Evolutionary conservation across 2,888 invertebrate species (phyloP), one percentile per base, ranked within the genome.

Genomic region (Deilephila elpenor): DNA sequence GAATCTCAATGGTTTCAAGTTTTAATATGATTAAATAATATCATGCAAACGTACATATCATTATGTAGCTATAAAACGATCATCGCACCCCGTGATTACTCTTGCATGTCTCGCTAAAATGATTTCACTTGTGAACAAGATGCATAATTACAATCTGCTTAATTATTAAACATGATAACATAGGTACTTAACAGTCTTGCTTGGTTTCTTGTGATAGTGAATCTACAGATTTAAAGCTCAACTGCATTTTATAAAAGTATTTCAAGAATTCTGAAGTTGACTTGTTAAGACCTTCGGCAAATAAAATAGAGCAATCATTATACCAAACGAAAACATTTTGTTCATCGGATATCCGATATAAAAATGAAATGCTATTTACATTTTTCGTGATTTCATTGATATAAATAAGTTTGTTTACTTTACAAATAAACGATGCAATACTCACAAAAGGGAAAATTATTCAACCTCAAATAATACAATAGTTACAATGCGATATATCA

Each of bases 111-210:
- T 29, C 37, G n/a, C 11, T 34, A 62, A 62, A 62, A 62, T 44
- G 44, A 44, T 44, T 44, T 7, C 62, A 32, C 62, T 37, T n/a
- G 34, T 62, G 20, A 62, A 62, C 37, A 14, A 44, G 20, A 25
- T 67, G 25, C 37, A 44, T 20, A 17, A 67, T 44, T 62, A 61
- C 5, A 34, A 17, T 62, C 62, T 20, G n/a, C 32, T 62, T 62
- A 62, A 62, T 62, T 62, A 62, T 37, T 62, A n/a, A 62, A 62
- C 62, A 37, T 37, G 62, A 62, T 62, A 37, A 37, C 62, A 62
- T 8, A 14, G 44, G 44, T 14, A 44, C 44, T 62, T 7, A 34
- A 37, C 19, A 11, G n/a, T 37, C 14, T 62, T 32, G 29, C 32
- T 61, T 11, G 2, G 14, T 44, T 29, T 37, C 37, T n/a, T 62